Conservation (phyloP, 2,888 invertebrate species). For the Apamea anceps region DNA sequence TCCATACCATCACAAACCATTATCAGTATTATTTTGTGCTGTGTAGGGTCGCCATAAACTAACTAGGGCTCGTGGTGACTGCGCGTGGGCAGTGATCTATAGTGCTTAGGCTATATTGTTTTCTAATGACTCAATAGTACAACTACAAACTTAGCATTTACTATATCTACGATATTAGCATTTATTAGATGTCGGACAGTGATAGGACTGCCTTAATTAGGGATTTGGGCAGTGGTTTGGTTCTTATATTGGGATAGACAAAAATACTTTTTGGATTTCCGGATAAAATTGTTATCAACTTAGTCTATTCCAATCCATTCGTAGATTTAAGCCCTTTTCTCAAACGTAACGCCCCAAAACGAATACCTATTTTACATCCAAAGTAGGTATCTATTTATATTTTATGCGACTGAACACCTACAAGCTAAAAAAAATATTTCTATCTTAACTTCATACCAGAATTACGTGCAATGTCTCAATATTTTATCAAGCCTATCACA, state of each 20-base stretch:
- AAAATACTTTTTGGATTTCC: neutral
- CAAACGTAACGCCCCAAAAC: neutral
- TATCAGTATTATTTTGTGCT: slow-evolving; percentile 73
- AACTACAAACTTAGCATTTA: slow-evolving; percentile 50
- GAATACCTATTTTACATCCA: neutral
- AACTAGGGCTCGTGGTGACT: slow-evolving; percentile 80
- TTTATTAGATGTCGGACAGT: slow-evolving; percentile 21
- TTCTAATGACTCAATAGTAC: slow-evolving; percentile 86
- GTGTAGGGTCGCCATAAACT: slow-evolving; percentile 84
- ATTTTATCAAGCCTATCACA: slow-evolving; percentile 10
- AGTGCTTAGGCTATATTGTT: slow-evolving; percentile 83
- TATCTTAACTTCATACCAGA: neutral
- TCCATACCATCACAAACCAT: slow-evolving; percentile 57
- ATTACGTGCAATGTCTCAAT: neutral
- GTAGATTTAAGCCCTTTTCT: neutral
- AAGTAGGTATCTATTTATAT: neutral
- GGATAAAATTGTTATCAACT: neutral
- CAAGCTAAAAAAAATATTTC: neutral
- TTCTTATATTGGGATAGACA: neutral
- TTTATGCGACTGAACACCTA: neutral
- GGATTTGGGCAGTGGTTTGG: slow-evolving; percentile 4
- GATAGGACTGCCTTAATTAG: slow-evolving; percentile 18
- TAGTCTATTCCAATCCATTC: neutral
- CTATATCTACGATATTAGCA: slow-evolving; percentile 21
- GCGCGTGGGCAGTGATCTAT: slow-evolving; percentile 86